These are phyloP conservation scores for Scaeva pyrastri DNA, from an alignment of 2,888 invertebrate species.

Conservation along the genomic window DNA sequence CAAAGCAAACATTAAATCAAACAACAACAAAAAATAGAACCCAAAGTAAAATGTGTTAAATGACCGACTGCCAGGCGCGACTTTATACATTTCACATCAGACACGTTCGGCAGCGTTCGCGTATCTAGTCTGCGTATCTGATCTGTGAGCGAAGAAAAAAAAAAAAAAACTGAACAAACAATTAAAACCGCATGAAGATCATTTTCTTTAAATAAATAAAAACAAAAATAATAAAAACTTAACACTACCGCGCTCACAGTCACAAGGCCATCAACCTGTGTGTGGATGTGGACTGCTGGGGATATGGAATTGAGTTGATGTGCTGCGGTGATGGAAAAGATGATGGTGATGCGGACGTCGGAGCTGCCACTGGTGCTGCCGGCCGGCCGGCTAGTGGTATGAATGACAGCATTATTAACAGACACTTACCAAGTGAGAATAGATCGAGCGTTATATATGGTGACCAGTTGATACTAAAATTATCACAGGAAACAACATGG, in stretches of 20 bases:
- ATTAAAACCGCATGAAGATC: no score
- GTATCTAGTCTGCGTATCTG: slow-evolving; percentile 48
- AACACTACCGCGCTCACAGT: slow-evolving; percentile 32
- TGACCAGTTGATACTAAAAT: no score
- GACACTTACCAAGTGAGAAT: not conserved
- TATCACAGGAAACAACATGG: no score
- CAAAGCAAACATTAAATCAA: slow-evolving; percentile 23
- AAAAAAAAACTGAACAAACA: no score
- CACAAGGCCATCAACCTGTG: slow-evolving; percentile 68
- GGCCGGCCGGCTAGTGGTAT: slow-evolving; percentile 21
- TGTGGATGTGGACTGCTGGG: slow-evolving; percentile 7
- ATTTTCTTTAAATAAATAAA: slow-evolving; percentile 30
- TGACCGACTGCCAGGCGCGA: slow-evolving; percentile 70
- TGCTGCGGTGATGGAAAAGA: slow-evolving; percentile 1
- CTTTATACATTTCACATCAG: slow-evolving; percentile 45
- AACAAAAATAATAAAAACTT: slow-evolving; percentile 1
- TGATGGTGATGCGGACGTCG: slow-evolving; percentile 29
- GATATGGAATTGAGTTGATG: slow-evolving; percentile 14
- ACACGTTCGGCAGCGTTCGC: slow-evolving; percentile 12
- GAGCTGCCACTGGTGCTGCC: not conserved
- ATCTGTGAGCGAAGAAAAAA: no score
- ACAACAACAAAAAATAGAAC: slow-evolving; percentile 29
- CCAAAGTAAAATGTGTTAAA: slow-evolving; percentile 56
- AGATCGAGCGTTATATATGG: not conserved
- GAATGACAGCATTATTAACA: slow-evolving; percentile 49